Conservation (phyloP, 2,888 invertebrate species). For the Alentia gelatinosa region DNA sequence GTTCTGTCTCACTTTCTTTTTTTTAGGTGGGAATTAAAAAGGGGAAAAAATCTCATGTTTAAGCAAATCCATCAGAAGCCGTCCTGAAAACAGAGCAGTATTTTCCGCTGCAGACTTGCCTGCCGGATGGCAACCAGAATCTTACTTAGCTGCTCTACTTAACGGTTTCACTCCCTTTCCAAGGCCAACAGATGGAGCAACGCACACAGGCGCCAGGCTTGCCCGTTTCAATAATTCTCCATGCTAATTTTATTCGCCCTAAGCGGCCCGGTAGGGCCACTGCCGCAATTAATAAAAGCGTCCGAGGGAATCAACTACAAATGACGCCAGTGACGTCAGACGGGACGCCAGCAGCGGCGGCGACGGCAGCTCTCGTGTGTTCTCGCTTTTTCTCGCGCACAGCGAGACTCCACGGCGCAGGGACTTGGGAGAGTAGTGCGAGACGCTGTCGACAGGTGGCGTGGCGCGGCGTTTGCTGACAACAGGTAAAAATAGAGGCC, state of each 20-base stretch:
- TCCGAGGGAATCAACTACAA: constrained; percentile 9
- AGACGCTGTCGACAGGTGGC: not conserved
- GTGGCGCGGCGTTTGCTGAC: not conserved
- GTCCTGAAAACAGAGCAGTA: too few species aligned
- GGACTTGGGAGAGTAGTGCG: not conserved
- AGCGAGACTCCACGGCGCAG: not conserved
- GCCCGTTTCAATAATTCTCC: not conserved
- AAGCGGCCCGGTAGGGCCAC: not conserved
- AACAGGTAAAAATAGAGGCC: constrained; percentile 7
- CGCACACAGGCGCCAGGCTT: too few species aligned
- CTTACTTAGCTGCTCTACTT: too few species aligned
- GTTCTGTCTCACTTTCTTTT: too few species aligned
- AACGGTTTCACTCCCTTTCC: too few species aligned
- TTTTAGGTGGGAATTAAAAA: too few species aligned
- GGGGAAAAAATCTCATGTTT: too few species aligned
- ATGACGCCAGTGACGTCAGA: not conserved
- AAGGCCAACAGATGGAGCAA: too few species aligned
- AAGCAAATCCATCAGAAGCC: too few species aligned
- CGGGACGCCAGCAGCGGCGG: not conserved
- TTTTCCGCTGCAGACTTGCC: too few species aligned
- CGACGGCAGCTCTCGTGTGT: not conserved
- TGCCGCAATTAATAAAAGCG: constrained; percentile 45
- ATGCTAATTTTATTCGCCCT: not conserved
- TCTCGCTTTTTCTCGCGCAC: not conserved
- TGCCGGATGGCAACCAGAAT: too few species aligned